Evolutionary conservation across 1,140 invertebrate genomes (phyloP).

Genomic region (Coelopa frigida): DNA sequence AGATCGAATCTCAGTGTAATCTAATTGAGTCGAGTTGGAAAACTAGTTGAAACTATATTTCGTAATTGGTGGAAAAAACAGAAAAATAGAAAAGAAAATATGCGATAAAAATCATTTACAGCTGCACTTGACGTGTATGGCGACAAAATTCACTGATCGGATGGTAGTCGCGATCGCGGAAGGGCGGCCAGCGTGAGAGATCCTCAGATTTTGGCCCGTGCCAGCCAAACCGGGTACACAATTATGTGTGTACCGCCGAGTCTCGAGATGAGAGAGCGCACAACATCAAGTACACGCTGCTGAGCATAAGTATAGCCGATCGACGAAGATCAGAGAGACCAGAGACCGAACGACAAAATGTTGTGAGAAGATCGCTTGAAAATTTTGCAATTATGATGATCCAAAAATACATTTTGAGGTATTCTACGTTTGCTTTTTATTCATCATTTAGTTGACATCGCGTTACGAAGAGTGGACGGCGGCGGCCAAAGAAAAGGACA

Average conservation of each 20-base stretch:
- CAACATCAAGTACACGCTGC: conserved; percentile 2
- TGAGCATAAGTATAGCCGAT: neutral
- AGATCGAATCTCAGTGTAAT: too few species aligned
- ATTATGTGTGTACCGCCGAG: neutral
- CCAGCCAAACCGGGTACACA: neutral
- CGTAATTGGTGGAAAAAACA: too few species aligned
- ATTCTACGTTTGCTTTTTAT: conserved; percentile 5
- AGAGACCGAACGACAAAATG: neutral
- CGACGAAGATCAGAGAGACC: neutral
- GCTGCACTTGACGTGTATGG: too few species aligned
- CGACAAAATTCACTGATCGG: too few species aligned
- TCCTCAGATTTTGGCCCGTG: too few species aligned
- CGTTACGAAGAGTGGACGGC: neutral
- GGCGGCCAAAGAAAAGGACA: neutral
- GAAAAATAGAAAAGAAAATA: too few species aligned
- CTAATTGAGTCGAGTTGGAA: too few species aligned
- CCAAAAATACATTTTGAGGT: conserved; percentile 10
- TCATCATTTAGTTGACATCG: neutral
- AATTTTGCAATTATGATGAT: conserved; percentile 7
- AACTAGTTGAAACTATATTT: too few species aligned
- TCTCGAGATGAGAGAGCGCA: neutral
- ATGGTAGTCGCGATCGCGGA: too few species aligned
- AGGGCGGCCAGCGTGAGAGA: too few species aligned
- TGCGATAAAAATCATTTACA: too few species aligned
- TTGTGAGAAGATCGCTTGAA: neutral